These are phyloP conservation scores for Molossus alvarezi DNA, from an alignment of 2,797 vertebrate genomes.

Conservation along the genomic window DNA sequence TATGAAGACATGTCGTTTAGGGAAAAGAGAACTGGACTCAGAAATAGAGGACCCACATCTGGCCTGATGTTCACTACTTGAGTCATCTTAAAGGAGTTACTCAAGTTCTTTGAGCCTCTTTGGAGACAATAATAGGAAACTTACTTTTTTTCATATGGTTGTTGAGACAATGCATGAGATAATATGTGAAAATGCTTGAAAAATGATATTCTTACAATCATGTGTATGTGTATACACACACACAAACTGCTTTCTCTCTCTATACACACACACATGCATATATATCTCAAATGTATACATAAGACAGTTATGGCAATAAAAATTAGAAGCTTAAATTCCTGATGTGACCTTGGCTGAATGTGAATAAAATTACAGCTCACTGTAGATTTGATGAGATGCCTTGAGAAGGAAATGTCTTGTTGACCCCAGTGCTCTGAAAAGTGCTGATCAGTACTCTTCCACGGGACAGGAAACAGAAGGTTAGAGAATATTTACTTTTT, in stretches of 20 bases:
- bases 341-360: not conserved
- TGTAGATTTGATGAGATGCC: not conserved
- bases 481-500: conserved; percentile 49
- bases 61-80: not conserved
- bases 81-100: not conserved
- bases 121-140: not conserved
- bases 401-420: not conserved
- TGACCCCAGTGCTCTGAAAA: not conserved
- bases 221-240: no score
- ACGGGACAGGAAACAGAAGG: not conserved
- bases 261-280: not conserved
- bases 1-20: not conserved
- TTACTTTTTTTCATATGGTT: not conserved
- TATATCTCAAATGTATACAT: not conserved
- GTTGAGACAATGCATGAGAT: not conserved
- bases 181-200: not conserved
- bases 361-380: conserved; percentile 23
- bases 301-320: not conserved
- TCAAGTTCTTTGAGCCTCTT: not conserved
- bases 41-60: not conserved
- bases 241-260: not conserved
- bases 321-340: conserved; percentile 5
- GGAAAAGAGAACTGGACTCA: not conserved
- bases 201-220: not conserved
- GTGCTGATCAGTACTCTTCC: not conserved